phyloP scores from a whole-genome alignment of 1,140 invertebrate genomes.

The Pogonognathellus flavescens region DNA sequence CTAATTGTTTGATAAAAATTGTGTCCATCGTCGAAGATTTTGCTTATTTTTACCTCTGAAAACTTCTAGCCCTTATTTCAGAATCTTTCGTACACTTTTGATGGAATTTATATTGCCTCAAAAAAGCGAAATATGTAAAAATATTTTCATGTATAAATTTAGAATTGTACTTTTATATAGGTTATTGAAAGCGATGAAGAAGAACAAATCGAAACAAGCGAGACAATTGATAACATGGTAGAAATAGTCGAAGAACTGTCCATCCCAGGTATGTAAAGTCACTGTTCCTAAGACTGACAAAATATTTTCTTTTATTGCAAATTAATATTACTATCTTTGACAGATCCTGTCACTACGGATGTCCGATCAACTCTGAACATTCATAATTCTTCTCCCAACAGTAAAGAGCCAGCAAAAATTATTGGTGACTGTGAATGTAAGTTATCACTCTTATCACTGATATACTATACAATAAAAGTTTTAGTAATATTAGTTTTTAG shows the following conservation, averaged over 20 bases:
- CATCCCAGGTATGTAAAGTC: conserved; percentile 33
- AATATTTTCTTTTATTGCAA: too few relatives aligned
- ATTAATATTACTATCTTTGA: too few relatives aligned
- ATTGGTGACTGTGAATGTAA: background rate
- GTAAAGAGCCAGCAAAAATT: background rate
- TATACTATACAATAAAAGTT: background rate
- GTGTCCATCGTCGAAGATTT: too few relatives aligned
- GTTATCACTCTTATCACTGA: background rate
- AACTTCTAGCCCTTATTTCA: too few relatives aligned
- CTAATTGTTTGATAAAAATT: too few relatives aligned
- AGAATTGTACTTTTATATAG: conserved; percentile 26
- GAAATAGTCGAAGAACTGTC: conserved; percentile 58
- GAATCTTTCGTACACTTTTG: too few relatives aligned
- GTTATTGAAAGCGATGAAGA: conserved; percentile 66
- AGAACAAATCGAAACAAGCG: conserved; percentile 65
- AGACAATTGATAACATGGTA: conserved; percentile 60
- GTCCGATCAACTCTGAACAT: background rate
- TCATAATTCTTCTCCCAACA: background rate
- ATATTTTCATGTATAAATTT: too few relatives aligned
- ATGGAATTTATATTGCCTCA: too few relatives aligned
- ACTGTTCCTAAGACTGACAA: too few relatives aligned
- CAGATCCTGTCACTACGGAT: background rate
- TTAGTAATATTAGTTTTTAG: background rate
- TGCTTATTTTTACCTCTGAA: background rate
- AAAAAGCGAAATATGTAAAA: too few relatives aligned